Evolutionary conservation across 2,113 vertebrate genomes (phyloP).

Genomic region (Piprites chloris): DNA sequence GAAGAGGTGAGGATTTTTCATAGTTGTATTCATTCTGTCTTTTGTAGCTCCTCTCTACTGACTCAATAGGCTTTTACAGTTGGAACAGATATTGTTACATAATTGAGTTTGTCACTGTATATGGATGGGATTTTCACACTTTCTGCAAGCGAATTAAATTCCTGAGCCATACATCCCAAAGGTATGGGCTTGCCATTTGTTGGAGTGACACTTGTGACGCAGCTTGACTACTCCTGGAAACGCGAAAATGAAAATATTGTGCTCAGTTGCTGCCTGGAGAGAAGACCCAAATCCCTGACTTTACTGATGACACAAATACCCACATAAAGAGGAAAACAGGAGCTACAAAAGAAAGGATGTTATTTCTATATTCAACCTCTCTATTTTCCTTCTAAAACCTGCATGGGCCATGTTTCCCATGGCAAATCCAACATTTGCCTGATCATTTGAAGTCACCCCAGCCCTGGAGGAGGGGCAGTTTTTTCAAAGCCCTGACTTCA

Average conservation of each 20-base stretch:
- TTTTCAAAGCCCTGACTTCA: background rate
- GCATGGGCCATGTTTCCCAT: background rate
- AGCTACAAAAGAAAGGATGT: background rate
- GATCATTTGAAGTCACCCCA: background rate
- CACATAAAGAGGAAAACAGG: background rate
- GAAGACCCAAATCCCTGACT: background rate
- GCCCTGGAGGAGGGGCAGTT: background rate
- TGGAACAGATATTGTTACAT: background rate
- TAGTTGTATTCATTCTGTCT: background rate
- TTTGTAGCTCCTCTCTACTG: background rate
- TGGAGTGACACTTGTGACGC: background rate
- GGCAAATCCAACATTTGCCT: background rate
- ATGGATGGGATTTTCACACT: background rate
- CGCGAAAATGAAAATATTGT: background rate
- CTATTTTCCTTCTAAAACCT: background rate
- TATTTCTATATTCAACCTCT: background rate
- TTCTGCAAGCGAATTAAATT: background rate
- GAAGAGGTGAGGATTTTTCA: background rate
- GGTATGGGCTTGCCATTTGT: background rate
- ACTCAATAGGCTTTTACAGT: background rate
- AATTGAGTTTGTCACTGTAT: fast-evolving
- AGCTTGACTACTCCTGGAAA: background rate
- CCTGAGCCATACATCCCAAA: background rate
- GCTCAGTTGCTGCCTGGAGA: background rate
- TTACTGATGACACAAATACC: background rate